Conservation (phyloP, 2,113 vertebrate species). For the Hyla sarda region DNA sequence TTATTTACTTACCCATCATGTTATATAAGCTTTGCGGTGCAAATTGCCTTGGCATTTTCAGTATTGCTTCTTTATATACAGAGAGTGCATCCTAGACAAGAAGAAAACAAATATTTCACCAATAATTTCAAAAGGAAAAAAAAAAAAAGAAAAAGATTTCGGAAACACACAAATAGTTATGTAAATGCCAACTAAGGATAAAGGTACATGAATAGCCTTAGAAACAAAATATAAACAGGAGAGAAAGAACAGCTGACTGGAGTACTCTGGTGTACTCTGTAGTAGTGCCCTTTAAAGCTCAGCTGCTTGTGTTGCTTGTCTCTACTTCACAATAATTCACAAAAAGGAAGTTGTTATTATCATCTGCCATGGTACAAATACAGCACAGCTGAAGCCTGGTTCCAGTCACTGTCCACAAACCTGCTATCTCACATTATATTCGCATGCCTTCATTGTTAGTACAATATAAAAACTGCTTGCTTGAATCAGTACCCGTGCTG, state of each 20-base stretch:
- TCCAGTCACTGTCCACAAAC: background rate
- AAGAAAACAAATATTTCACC: background rate
- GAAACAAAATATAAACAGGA: too few species aligned
- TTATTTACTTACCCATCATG: slow-evolving; percentile 93
- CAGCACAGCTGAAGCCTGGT: background rate
- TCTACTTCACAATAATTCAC: background rate
- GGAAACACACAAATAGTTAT: background rate
- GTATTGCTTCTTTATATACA: slow-evolving; percentile 94
- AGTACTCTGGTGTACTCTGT: too few species aligned
- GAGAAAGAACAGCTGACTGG: too few species aligned
- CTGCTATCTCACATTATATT: background rate
- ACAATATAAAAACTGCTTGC: background rate
- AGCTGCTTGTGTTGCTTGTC: too few species aligned
- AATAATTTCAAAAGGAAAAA: too few species aligned
- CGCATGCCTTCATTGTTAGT: background rate
- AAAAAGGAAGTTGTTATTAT: background rate
- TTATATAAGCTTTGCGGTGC: slow-evolving; percentile 98
- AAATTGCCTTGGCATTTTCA: slow-evolving; percentile 98
- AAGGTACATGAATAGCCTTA: too few species aligned
- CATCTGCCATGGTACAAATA: background rate
- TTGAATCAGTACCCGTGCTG: background rate
- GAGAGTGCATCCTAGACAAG: slow-evolving; percentile 86
- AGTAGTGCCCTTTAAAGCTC: too few species aligned
- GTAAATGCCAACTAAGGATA: too few species aligned
- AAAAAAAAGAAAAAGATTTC: too few species aligned